Conservation (phyloP, 2,113 vertebrate species). For the Otus sunia region DNA sequence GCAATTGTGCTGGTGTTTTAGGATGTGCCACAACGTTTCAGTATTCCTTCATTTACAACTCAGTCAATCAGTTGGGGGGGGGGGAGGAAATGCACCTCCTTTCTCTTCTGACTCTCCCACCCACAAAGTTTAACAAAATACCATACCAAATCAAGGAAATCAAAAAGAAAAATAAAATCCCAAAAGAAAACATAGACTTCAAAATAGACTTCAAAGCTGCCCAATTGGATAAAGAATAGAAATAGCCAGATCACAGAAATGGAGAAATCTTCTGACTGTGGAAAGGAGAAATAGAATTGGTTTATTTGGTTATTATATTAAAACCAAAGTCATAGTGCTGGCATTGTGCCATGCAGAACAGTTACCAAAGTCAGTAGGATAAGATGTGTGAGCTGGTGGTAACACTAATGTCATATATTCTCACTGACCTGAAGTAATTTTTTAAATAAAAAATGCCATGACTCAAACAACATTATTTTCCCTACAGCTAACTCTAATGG, state of each 20-base stretch:
- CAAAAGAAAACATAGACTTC: background rate
- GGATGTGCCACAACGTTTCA: background rate
- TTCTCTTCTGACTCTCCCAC: background rate
- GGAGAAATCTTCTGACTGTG: background rate
- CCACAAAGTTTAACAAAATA: background rate
- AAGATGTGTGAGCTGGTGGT: background rate
- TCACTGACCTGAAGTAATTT: background rate
- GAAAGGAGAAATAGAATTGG: background rate
- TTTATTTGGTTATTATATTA: background rate
- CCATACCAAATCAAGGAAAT: background rate
- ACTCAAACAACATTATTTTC: background rate
- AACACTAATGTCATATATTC: background rate
- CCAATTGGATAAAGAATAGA: background rate
- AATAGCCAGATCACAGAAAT: background rate
- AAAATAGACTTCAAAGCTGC: background rate
- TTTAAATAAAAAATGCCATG: background rate
- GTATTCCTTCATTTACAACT: background rate
- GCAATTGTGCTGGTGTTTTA: background rate
- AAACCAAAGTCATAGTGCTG: background rate
- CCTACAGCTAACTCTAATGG: background rate
- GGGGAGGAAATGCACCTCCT: fast-evolving
- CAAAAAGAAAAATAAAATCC: background rate
- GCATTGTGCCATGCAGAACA: background rate
- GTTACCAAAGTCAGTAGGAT: background rate
- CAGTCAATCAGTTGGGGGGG: fast-evolving